These are phyloP conservation scores for Channallabes apus DNA, from an alignment of 2,797 vertebrate genomes.

Conservation along the genomic window DNA sequence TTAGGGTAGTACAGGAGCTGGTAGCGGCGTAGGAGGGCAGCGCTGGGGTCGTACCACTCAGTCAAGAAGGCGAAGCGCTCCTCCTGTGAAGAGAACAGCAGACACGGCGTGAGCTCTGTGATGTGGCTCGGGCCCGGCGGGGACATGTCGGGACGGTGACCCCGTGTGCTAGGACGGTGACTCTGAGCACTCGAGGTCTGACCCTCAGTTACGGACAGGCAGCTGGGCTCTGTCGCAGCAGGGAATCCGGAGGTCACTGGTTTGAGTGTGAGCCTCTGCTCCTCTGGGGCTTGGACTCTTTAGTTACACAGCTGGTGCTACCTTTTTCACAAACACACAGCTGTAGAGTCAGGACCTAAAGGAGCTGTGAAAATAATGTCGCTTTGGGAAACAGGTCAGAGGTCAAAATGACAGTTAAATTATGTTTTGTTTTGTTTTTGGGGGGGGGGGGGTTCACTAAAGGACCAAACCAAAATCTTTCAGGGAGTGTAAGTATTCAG, in stretches of 20 bases:
- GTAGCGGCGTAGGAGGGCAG: slow-evolving; percentile 85
- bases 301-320: slow-evolving; percentile 40
- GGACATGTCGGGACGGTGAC: slow-evolving; percentile 37
- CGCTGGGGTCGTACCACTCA: slow-evolving; percentile 91
- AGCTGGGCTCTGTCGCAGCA: slow-evolving; percentile 48
- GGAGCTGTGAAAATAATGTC: slow-evolving; percentile 1
- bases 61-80: slow-evolving; percentile 88
- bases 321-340: slow-evolving; percentile 31
- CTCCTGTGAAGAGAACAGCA: slow-evolving; percentile 68
- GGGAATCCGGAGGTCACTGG: slow-evolving; percentile 32
- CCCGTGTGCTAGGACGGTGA: slow-evolving; percentile 31
- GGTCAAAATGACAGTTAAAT: slow-evolving; percentile 7
- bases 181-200: slow-evolving; percentile 27
- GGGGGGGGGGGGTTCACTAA: too few species aligned
- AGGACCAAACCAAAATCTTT: neutral
- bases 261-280: slow-evolving; percentile 23
- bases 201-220: slow-evolving; percentile 42
- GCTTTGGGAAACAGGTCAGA: slow-evolving; percentile 2
- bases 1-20: slow-evolving; percentile 91
- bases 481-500: too few species aligned
- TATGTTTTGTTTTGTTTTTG: neutral
- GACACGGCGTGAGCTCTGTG: slow-evolving; percentile 43
- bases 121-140: slow-evolving; percentile 25
- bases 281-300: slow-evolving; percentile 2
- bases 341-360: neutral